Evolutionary conservation across 2,797 vertebrate species (phyloP).

Genomic region (Eospalax fontanierii): DNA sequence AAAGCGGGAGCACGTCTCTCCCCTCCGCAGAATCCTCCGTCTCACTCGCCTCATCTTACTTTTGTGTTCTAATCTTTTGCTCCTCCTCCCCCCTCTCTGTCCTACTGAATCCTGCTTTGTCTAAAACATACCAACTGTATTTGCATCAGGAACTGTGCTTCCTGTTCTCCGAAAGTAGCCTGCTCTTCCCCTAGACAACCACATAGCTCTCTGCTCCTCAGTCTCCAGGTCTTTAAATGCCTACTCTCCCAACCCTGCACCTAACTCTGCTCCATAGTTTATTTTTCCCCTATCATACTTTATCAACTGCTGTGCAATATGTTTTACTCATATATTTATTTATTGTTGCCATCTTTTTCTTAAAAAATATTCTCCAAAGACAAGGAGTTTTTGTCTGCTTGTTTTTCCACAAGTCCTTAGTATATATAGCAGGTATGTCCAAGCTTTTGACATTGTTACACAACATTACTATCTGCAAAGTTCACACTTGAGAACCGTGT

Average conservation of each 20-base stretch:
- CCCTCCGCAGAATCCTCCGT: neutral
- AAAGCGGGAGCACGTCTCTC: neutral
- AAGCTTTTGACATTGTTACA: neutral
- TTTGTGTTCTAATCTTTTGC: neutral
- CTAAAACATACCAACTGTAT: neutral
- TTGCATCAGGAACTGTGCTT: neutral
- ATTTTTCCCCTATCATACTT: neutral
- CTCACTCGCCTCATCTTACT: neutral
- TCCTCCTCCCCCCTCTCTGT: neutral
- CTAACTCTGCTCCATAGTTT: neutral
- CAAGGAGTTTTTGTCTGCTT: neutral
- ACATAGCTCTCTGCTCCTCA: neutral
- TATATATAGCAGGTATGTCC: neutral
- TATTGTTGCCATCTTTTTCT: neutral
- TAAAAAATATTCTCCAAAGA: neutral
- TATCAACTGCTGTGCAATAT: neutral
- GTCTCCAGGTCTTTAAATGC: neutral
- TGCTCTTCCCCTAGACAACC: neutral
- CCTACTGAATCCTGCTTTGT: neutral
- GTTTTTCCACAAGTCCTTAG: neutral
- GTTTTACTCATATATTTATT: constrained; percentile 30
- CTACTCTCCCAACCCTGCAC: neutral
- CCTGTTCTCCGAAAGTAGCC: neutral
- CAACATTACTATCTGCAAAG: neutral
- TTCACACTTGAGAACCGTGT: neutral